phyloP scores from a whole-genome alignment of 2,888 invertebrate species.

The Aelia acuminata region DNA sequence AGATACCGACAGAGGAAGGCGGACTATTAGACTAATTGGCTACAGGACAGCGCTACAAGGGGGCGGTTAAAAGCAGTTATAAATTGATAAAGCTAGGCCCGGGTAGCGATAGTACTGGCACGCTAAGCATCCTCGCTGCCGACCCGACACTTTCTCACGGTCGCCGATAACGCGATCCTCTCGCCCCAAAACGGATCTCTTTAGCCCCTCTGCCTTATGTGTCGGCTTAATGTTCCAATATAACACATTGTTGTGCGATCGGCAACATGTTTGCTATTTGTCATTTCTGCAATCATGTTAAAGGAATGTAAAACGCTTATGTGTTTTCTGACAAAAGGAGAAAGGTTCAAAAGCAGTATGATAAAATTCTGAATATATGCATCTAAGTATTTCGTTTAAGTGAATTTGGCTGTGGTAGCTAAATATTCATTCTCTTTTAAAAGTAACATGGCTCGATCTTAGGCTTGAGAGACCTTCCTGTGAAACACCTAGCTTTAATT shows the following conservation, averaged over 20 bases:
- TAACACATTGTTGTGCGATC: background rate
- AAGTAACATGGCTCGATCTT: too few relatives aligned
- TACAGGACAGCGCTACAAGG: slow-evolving; percentile 36
- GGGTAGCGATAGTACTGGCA: slow-evolving; percentile 28
- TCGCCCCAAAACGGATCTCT: background rate
- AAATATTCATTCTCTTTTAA: too few relatives aligned
- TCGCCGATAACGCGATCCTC: background rate
- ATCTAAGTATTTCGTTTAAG: too few relatives aligned
- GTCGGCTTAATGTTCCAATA: background rate
- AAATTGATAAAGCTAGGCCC: slow-evolving; percentile 48
- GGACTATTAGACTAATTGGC: slow-evolving; percentile 57
- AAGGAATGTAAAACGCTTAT: too few relatives aligned
- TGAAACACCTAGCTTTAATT: too few relatives aligned
- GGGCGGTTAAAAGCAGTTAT: slow-evolving; percentile 52
- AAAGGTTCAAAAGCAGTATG: too few relatives aligned
- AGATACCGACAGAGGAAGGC: slow-evolving; percentile 46
- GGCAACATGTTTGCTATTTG: background rate
- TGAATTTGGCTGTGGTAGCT: too few relatives aligned
- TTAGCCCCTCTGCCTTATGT: background rate
- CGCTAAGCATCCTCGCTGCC: slow-evolving; percentile 37
- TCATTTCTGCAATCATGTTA: background rate
- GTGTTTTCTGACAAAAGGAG: too few relatives aligned
- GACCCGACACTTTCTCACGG: slow-evolving; percentile 10
- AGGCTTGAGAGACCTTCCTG: too few relatives aligned
- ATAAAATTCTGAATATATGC: too few relatives aligned